These are phyloP conservation scores for Sardinella longiceps DNA, from an alignment of 2,797 vertebrate genomes.

Conservation along the genomic window DNA sequence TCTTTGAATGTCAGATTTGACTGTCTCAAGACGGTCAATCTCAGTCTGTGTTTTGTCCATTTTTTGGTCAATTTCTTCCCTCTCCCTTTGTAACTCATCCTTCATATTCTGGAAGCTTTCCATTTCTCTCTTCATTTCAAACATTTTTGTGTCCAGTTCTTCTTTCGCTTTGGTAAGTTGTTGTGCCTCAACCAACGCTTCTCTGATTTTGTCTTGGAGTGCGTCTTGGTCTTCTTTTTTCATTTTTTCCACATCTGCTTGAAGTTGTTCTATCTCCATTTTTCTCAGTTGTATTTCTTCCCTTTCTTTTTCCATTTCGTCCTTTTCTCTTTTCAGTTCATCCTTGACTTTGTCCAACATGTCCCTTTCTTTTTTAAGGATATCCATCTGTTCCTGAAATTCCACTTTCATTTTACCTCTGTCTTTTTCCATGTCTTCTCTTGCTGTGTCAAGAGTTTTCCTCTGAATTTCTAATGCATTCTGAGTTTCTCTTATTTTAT, in stretches of 20 bases:
- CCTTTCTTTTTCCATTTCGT: constrained; percentile 17
- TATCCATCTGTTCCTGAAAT: neutral
- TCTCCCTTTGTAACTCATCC: constrained; percentile 7
- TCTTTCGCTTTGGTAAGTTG: neutral
- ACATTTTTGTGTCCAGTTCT: constrained; percentile 27
- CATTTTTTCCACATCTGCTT: constrained; percentile 21
- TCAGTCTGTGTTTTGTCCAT: constrained; percentile 6
- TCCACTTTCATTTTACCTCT: constrained; percentile 9
- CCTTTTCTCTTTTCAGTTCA: constrained; percentile 9
- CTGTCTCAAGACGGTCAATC: constrained; percentile 17
- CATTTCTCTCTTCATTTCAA: constrained; percentile 28
- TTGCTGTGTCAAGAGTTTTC: neutral
- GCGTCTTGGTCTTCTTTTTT: constrained; percentile 5
- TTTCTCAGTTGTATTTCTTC: neutral
- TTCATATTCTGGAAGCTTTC: constrained; percentile 3
- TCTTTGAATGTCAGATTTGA: neutral
- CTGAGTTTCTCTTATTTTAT: neutral
- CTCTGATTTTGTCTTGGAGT: neutral
- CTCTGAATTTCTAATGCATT: neutral
- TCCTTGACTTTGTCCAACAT: neutral
- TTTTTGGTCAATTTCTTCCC: constrained; percentile 30
- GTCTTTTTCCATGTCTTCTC: neutral
- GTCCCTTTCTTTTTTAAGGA: neutral
- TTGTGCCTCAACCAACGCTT: neutral
- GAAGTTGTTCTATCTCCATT: constrained; percentile 29